phyloP scores from a whole-genome alignment of 2,113 vertebrate genomes.

The Dolichallabes microphthalmus region DNA sequence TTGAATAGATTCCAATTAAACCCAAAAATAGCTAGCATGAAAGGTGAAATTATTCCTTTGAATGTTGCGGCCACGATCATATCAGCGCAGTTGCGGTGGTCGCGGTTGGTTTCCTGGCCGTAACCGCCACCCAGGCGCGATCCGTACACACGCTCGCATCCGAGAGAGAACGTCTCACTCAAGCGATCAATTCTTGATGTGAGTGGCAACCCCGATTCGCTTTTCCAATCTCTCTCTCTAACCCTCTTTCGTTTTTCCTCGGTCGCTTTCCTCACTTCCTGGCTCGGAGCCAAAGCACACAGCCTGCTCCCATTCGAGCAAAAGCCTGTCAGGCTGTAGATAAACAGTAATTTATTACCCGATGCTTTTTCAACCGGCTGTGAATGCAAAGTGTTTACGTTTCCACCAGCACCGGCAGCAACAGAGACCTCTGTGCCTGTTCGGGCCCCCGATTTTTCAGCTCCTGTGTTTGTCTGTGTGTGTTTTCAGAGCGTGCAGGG shows the following conservation, averaged over 20 bases:
- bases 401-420: constrained; percentile 65
- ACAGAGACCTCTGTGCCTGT: constrained; percentile 38
- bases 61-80: neutral
- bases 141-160: neutral
- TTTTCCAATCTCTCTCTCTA: neutral
- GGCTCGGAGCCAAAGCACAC: constrained; percentile 51
- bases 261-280: constrained; percentile 41
- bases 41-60: neutral
- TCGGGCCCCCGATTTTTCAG: constrained; percentile 11
- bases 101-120: neutral
- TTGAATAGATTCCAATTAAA: neutral
- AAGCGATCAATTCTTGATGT: neutral
- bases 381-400: constrained; percentile 69
- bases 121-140: neutral
- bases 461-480: constrained; percentile 4
- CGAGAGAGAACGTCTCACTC: neutral
- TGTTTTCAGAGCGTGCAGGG: neutral
- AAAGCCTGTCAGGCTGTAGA: constrained; percentile 50
- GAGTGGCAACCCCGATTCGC: neutral
- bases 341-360: constrained; percentile 65
- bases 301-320: constrained; percentile 40
- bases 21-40: neutral
- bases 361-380: constrained; percentile 62
- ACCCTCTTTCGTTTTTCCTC: neutral
- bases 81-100: neutral